Evolutionary conservation across 2,888 invertebrate species (phyloP).

Genomic region (Polietes domitor): DNA sequence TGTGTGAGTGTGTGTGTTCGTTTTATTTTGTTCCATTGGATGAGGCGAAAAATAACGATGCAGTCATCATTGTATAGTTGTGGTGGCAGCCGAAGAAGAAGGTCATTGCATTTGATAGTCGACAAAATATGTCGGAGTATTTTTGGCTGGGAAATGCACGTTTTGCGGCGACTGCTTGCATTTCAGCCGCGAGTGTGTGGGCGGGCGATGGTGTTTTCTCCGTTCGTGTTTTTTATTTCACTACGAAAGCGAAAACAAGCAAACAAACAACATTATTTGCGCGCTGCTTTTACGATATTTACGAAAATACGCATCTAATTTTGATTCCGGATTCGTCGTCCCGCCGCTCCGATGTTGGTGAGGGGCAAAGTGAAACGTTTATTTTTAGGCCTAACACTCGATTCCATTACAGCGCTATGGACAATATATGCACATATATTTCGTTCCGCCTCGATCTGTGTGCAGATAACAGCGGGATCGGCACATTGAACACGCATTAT

Average conservation of each 20-base stretch:
- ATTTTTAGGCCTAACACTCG: no score
- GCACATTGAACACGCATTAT: no score
- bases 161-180: slow-evolving; percentile 8
- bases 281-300: slow-evolving; percentile 25
- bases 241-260: slow-evolving; percentile 7
- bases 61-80: slow-evolving; percentile 39
- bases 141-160: slow-evolving; percentile 49
- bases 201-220: not conserved
- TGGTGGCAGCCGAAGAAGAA: slow-evolving; percentile 40
- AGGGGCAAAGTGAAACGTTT: not conserved
- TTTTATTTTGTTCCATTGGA: not conserved
- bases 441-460: no score
- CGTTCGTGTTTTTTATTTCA: slow-evolving; percentile 11
- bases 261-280: not conserved
- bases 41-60: slow-evolving; percentile 31
- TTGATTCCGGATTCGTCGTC: slow-evolving; percentile 43
- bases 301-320: slow-evolving; percentile 33
- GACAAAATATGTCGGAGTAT: slow-evolving; percentile 37
- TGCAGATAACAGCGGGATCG: no score
- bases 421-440: no score
- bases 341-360: slow-evolving; percentile 49
- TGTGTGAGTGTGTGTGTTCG: not conserved
- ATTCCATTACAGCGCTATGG: no score
- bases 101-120: slow-evolving; percentile 57
- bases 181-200: not conserved